Evolutionary conservation across 2,888 invertebrate genomes (phyloP), one percentile per base, ranked within the genome.

Genomic region (Teleogryllus oceanicus): DNA sequence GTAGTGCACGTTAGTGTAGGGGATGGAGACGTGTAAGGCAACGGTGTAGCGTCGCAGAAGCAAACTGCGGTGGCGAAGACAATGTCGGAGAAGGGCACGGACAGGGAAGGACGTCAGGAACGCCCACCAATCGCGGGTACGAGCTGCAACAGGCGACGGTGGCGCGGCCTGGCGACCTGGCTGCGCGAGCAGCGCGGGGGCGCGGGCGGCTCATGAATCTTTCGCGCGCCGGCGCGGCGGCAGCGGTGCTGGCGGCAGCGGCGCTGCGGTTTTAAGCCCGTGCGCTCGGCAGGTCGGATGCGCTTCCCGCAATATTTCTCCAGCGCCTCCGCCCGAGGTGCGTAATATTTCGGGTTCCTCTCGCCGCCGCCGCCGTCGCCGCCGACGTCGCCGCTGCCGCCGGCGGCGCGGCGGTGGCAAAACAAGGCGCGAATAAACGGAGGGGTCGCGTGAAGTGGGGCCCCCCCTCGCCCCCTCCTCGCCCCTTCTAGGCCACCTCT

Each of bases 181-280:
- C 37, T 37, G 37, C 5, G 8, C 37, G 8, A 37, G 37, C 37
- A 5, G 1, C 37, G 37, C 8, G 37, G 8, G 37, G 37, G 37
- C 37, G 37, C 37, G 37, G 37, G 37, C 37, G 5, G 62, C 62
- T n/a, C 62, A 62, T 62, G 62, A 62, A 62, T 62, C 62, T 62
- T 62, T 62, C 62, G 62, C 62, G 62, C 62, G 62, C n/a, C 12
- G 37, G 37, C 24, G 4, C 5, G 37, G 37, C 37, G 37, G 37
- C 37, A 5, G 5, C 5, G 37, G 37, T 8, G 24, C 24, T 2
- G 24, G 24, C 24, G 24, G 24, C 24, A 2, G 5, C 3, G 13
- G 62, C n/a, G 16, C 62, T 62, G 62, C 62, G 62, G 62, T 62
- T 62, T 62, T 62, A 62, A 62, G 62, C 62, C 62, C 62, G 37